Base-by-base conservation (phyloP, 2,888 invertebrate genomes). In the Agrotis ipsilon region DNA sequence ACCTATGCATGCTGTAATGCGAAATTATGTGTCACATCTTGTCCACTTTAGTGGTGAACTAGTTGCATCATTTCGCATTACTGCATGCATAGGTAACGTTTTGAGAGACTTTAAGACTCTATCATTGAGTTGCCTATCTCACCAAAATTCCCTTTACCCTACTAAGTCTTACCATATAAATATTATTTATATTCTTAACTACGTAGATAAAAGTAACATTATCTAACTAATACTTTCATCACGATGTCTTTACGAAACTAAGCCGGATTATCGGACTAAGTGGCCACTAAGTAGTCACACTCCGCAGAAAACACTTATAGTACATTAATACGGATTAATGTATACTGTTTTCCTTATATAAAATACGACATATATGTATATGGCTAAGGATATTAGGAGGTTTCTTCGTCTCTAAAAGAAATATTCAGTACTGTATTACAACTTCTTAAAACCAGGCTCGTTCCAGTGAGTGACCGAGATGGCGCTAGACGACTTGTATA, bases 201-300 rank as follows among this genome's bases (percentile, higher is more conserved):
- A 45, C 51, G 11, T 51, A 52, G 39, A 63, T 21, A 57, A 55
- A 52, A 54, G 63, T 62, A 72, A 72, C 61, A 78, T 48, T 79
- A 78, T 72, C 78, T 64, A 61, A 68, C 54, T 68, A 68, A 79
- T 79, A 82, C 79, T 68, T 82, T 73, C 46, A 72, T 54, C 46
- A 71, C 68, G 72, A 80, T 76, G 83, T 80, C 63, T 71, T 83
- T 59, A 65, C 49, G 52, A 46, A 72, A 76, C 70, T 81, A 81
- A 81, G 83, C 81, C 83, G 67, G 81, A 69, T 83, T 83, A 81
- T 59, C 49, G 81, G 55, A 57, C 72, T 75, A 80, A 81, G 83
- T 70, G 70, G 48, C 70, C 64, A 46, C 68, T 83, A 80, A 80
- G 80, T 73, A 76, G 67, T 70, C 68, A 74, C 73, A 78, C 80